Evolutionary conservation across 2,888 invertebrate genomes (phyloP).

Genomic region (Epinotia demarniana): DNA sequence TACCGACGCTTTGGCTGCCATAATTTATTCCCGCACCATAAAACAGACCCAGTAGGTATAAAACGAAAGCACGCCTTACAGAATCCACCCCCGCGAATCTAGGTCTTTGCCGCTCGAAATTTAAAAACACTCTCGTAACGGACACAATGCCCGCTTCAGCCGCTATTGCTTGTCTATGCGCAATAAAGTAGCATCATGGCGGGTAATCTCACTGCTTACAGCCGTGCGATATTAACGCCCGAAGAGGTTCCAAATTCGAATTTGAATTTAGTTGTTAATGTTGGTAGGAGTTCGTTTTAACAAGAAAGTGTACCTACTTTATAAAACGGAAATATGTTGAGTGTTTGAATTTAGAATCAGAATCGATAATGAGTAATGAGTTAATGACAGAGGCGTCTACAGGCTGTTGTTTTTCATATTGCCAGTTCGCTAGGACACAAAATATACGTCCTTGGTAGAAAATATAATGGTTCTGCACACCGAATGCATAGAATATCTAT

Average conservation of each 20-base stretch:
- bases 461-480: no score
- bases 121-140: slow-evolving; percentile 43
- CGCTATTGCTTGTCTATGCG: slow-evolving; percentile 51
- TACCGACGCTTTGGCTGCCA: not conserved
- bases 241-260: slow-evolving; percentile 43
- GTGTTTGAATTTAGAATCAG: not conserved
- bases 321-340: not conserved
- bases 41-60: not conserved
- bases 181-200: slow-evolving; percentile 61
- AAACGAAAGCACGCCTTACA: slow-evolving; percentile 16
- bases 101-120: slow-evolving; percentile 39
- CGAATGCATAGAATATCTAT: no score
- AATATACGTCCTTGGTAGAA: no score
- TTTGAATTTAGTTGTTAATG: slow-evolving; percentile 20
- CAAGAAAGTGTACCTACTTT: not conserved
- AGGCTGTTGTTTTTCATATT: no score
- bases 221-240: slow-evolving; percentile 58
- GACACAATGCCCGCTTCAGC: slow-evolving; percentile 48
- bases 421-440: no score
- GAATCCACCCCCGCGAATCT: slow-evolving; percentile 27
- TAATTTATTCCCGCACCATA: not conserved
- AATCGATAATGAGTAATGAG: no score
- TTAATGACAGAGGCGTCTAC: no score
- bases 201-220: slow-evolving; percentile 59
- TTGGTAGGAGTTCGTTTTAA: slow-evolving; percentile 4